phyloP scores from a whole-genome alignment of 2,888 invertebrate species.

The Ptilodon capucinus region DNA sequence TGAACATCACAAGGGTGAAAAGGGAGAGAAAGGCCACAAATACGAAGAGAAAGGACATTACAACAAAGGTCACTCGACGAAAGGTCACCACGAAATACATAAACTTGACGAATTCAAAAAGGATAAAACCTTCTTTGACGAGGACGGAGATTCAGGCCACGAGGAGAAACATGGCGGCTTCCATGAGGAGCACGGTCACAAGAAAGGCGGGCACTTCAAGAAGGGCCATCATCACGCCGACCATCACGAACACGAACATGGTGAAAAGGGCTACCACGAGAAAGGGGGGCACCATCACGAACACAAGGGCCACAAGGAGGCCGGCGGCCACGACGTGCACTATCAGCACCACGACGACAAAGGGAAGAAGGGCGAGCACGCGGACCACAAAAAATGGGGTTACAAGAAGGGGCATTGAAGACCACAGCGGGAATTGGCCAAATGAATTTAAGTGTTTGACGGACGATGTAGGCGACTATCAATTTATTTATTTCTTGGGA shows the following conservation, averaged over 20 bases:
- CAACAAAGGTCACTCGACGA: constrained; percentile 93
- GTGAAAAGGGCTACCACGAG: constrained; percentile 90
- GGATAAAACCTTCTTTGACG: constrained; percentile 93
- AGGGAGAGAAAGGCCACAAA: constrained; percentile 86
- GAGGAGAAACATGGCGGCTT: constrained; percentile 92
- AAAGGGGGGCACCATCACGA: constrained; percentile 91
- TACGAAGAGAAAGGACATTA: constrained; percentile 88
- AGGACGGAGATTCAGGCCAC: constrained; percentile 91
- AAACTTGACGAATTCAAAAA: constrained; percentile 93
- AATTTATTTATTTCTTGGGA: constrained; percentile 38
- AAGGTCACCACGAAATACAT: constrained; percentile 93
- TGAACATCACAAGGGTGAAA: constrained; percentile 85
- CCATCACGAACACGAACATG: constrained; percentile 89
- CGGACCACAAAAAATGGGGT: constrained; percentile 91
- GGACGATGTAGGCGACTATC: constrained; percentile 25
- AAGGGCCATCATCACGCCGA: constrained; percentile 91
- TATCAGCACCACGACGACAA: constrained; percentile 88
- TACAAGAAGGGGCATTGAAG: constrained; percentile 80
- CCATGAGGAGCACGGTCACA: constrained; percentile 90
- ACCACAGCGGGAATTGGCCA: constrained; percentile 8
- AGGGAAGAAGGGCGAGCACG: constrained; percentile 91
- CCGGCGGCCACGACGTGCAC: constrained; percentile 90
- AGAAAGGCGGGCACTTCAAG: constrained; percentile 91
- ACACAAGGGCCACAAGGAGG: constrained; percentile 90
- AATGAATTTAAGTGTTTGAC: constrained; percentile 10